Conservation (phyloP, 1,140 invertebrate species). For the Pygmarrhopalites habei region DNA sequence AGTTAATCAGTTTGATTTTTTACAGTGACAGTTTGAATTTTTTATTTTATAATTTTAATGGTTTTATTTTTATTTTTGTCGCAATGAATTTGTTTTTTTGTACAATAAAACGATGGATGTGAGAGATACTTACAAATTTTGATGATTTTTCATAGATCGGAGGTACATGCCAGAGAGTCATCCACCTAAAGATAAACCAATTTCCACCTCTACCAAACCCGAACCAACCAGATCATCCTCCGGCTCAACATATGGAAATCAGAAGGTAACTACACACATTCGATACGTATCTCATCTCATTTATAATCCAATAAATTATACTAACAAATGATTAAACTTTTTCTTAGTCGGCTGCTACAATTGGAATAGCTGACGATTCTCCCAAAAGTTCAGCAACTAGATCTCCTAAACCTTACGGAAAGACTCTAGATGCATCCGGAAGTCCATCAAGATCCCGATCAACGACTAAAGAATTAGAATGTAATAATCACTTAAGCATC, state of each 20-base stretch:
- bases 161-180: slow-evolving; percentile 55
- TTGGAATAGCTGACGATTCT: slow-evolving; percentile 19
- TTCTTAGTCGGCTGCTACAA: slow-evolving; percentile 31
- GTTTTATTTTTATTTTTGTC: too few relatives aligned
- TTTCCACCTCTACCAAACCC: slow-evolving; percentile 20
- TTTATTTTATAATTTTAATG: too few relatives aligned
- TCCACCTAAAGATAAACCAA: slow-evolving; percentile 23
- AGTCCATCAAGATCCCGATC: slow-evolving; percentile 74
- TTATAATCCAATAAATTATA: not conserved
- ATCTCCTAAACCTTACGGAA: slow-evolving; percentile 60
- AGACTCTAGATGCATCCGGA: slow-evolving; percentile 60
- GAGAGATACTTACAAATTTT: too few relatives aligned
- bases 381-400: slow-evolving; percentile 4
- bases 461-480: slow-evolving; percentile 78
- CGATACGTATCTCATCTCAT: too few relatives aligned
- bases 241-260: slow-evolving; percentile 26
- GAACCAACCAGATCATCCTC: slow-evolving; percentile 11
- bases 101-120: too few relatives aligned
- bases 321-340: not conserved
- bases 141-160: slow-evolving; percentile 64
- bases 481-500: slow-evolving; percentile 47
- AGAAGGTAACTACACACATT: slow-evolving; percentile 32
- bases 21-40: too few relatives aligned
- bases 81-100: too few relatives aligned
- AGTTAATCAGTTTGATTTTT: too few relatives aligned